phyloP scores from a whole-genome alignment of 2,888 invertebrate genomes.

The Colletes collaris region DNA sequence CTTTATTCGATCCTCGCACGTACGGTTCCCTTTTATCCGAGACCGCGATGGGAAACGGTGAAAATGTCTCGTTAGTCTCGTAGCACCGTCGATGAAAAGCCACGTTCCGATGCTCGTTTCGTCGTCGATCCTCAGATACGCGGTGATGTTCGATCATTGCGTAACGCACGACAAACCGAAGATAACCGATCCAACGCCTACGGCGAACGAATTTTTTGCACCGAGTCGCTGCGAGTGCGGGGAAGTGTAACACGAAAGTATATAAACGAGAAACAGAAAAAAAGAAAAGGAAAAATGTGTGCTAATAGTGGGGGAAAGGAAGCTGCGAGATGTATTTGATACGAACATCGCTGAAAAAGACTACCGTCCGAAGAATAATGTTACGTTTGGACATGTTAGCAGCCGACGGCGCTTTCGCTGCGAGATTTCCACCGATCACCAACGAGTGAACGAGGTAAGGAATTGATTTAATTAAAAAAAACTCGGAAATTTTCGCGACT shows the following conservation, averaged over 20 bases:
- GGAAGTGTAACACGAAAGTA: slow-evolving; percentile 27
- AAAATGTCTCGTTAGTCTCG: slow-evolving; percentile 4
- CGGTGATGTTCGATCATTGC: slow-evolving; percentile 48
- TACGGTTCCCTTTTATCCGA: slow-evolving; percentile 16
- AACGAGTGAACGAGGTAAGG: slow-evolving; percentile 63
- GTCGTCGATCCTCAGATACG: slow-evolving; percentile 23
- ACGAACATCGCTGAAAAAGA: neutral
- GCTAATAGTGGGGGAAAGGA: slow-evolving; percentile 50
- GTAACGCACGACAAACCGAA: slow-evolving; percentile 30
- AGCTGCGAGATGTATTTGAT: slow-evolving; percentile 25
- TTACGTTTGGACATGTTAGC: slow-evolving; percentile 49
- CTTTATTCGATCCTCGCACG: slow-evolving; percentile 4
- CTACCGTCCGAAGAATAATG: slow-evolving; percentile 39
- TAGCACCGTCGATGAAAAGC: slow-evolving; percentile 28
- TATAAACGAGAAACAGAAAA: neutral
- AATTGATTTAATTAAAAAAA: slow-evolving; percentile 34
- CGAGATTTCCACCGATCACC: slow-evolving; percentile 44
- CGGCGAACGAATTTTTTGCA: slow-evolving; percentile 26
- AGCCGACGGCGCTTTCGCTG: slow-evolving; percentile 52
- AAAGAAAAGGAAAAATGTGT: slow-evolving; percentile 43
- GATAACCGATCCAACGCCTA: slow-evolving; percentile 18
- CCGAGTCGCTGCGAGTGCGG: slow-evolving; percentile 52
- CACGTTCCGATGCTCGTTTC: neutral
- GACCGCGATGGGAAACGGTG: slow-evolving; percentile 27
- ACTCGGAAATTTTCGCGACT: slow-evolving; percentile 17